These are phyloP conservation scores for Pterocles orientalis DNA, from an alignment of 2,113 vertebrate genomes.

Conservation along the genomic window DNA sequence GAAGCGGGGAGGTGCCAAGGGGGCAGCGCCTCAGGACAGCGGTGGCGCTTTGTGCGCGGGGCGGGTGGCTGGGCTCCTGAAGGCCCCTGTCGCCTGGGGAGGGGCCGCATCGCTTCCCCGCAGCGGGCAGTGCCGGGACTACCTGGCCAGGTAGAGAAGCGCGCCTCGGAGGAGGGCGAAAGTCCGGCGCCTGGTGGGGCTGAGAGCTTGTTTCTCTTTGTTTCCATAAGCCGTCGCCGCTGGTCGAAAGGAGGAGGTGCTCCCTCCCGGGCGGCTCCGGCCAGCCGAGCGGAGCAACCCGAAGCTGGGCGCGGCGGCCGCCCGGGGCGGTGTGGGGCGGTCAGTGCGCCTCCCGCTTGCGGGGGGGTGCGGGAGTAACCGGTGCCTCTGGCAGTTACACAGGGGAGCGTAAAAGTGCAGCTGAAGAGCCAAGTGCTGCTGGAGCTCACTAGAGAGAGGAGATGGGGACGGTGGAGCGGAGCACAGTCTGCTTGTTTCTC, in stretches of 20 bases:
- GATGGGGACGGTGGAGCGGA: background rate
- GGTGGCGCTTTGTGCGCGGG: background rate
- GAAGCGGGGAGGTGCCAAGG: background rate
- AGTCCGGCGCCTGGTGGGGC: background rate
- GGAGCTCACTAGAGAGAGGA: background rate
- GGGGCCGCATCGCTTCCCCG: background rate
- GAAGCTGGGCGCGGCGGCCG: background rate
- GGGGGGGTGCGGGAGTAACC: rapidly evolving
- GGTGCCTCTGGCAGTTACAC: background rate
- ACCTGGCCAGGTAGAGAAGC: background rate
- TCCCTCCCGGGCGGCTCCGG: background rate
- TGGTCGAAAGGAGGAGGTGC: conserved; percentile 3
- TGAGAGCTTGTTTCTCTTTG: background rate
- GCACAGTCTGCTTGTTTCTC: background rate
- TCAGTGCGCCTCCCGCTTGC: rapidly evolving
- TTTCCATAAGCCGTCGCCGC: background rate
- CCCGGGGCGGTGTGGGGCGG: background rate
- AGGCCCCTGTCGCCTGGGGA: too few relatives aligned
- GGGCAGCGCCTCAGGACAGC: background rate
- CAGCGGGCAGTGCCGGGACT: background rate
- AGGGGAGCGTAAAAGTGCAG: background rate
- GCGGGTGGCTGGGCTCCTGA: too few relatives aligned
- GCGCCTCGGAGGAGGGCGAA: background rate
- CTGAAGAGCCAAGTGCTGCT: background rate
- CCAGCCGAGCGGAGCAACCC: background rate